phyloP scores from a whole-genome alignment of 1,140 invertebrate genomes.

The Pectinophora gossypiella region DNA sequence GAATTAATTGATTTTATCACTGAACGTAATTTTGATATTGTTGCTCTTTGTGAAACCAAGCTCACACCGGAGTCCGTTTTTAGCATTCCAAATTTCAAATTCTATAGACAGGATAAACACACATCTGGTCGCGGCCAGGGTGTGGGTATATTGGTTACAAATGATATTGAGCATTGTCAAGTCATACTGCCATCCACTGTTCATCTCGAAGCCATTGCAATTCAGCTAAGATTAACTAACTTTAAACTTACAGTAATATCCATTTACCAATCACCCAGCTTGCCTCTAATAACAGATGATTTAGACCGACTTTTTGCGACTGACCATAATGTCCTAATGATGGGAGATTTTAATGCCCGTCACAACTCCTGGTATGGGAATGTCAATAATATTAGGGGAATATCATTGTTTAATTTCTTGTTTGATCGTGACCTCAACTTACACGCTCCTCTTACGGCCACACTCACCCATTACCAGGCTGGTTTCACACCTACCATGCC shows the following conservation, averaged over 20 bases:
- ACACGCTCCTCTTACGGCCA: neutral
- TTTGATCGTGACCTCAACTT: neutral
- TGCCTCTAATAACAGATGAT: neutral
- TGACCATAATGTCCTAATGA: neutral
- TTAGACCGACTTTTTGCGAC: neutral
- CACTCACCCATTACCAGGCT: neutral
- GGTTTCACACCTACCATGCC: neutral
- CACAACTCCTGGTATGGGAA: neutral
- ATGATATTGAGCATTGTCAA: neutral
- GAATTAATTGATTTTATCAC: slow-evolving; percentile 1
- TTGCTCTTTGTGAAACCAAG: neutral
- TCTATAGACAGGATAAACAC: slow-evolving; percentile 2
- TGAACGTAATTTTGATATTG: neutral
- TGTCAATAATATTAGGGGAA: neutral
- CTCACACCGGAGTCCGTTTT: neutral
- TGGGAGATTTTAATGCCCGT: slow-evolving; percentile 6
- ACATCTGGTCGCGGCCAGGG: neutral
- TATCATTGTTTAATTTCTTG: neutral
- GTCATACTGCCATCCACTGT: neutral
- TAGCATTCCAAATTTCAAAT: neutral
- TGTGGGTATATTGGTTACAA: neutral
- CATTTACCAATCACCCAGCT: slow-evolving; percentile 6
- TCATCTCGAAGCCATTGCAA: slow-evolving; percentile 1
- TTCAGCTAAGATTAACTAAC: neutral
- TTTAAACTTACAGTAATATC: neutral